A percentile compares a stretch with the other conserved stretches of the same genome.
Conservation (phyloP, 2,797 vertebrate species). For the Mareca penelope region DNA sequence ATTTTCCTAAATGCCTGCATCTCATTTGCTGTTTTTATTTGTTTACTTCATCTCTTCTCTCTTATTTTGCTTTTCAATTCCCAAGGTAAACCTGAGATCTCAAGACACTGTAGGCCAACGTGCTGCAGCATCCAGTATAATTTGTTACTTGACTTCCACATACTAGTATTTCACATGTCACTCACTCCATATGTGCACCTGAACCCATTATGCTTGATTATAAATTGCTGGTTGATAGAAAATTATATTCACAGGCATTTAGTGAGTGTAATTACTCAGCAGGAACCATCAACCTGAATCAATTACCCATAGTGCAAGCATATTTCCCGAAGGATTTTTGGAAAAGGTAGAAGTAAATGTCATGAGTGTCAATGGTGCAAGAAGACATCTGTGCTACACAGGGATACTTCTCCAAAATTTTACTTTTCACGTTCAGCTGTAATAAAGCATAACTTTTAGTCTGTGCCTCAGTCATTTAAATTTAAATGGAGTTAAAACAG, state of each 20-base stretch:
- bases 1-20: neutral
- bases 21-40: neutral
- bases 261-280: conserved; percentile 24
- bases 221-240: conserved; percentile 41
- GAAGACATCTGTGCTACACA: neutral
- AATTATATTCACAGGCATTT: conserved; percentile 48
- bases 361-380: neutral
- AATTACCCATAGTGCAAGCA: conserved; percentile 7
- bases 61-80: neutral
- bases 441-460: neutral
- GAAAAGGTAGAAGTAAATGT: neutral
- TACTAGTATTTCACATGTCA: conserved; percentile 6
- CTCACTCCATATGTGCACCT: neutral
- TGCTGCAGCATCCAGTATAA: neutral
- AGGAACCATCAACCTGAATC: conserved; percentile 39
- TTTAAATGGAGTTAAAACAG: neutral
- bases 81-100: neutral
- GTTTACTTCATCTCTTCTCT: neutral
- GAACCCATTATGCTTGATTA: conserved; percentile 50
- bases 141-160: neutral
- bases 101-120: neutral
- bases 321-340: conserved; percentile 11
- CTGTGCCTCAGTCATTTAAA: neutral
- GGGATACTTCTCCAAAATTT: neutral
- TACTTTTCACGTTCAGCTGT: neutral